Base-by-base conservation (phyloP, 2,888 invertebrate genomes). In the Cerceris ruficornis region DNA sequence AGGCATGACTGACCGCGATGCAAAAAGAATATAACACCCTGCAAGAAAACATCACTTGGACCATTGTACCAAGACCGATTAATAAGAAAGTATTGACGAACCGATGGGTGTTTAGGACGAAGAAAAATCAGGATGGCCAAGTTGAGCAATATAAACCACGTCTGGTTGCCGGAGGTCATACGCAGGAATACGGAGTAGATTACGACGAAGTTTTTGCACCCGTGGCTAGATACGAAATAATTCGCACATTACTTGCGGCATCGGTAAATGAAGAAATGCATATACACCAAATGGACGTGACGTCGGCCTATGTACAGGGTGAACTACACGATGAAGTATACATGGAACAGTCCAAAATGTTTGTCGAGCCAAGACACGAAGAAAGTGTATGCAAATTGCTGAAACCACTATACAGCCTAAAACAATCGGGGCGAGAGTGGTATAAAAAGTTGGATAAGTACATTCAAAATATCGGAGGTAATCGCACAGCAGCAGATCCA, bases 251-350 rank as follows among this genome's bases (percentile, higher is more conserved):
- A 17, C 54, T 80, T 0, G 80, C 79, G 6, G 67, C 50, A 50
- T 46, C 75, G 1, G 80, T 75, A 17, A 62, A 74, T 41, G 69
- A 80, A 43, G 69, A 74, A 28, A 76, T 82, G 75, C 54, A 77
- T 11, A 58, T 82, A 4, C 77, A 84, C 41, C 81, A 84, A 17
- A 81, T 82, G 79, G 84, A 82, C 41, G 82, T 82, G 6, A 49
- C 73, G 0, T 66, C 81, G 7, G 82, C 84, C 0, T 82, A 82
- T 55, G 54, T 81, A 0, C 82, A 83, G 74, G 78, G 73, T 9
- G 68, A 83, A 0, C 28, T 75, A 2, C 2, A n/a, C 6, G 65
- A 65, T 7, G 59, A 69, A 39, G 11, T 69, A 15, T 75, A 49
- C n/a, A 75, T 69, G 65, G 69, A 75, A 17, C 54, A 75, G 5